Evolutionary conservation across 2,888 invertebrate species (phyloP).

Genomic region (Cactoblastis cactorum): DNA sequence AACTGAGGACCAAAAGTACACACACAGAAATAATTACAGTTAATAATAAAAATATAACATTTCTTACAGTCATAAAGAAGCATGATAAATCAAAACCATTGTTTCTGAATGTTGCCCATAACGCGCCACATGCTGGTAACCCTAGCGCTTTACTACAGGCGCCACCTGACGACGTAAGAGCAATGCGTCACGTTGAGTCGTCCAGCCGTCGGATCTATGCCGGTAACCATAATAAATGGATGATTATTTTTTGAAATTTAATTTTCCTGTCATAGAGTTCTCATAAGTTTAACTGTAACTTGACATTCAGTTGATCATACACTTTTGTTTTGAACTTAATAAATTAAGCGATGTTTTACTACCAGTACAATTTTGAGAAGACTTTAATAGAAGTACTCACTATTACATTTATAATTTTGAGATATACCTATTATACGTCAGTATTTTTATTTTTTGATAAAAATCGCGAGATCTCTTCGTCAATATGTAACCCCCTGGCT

Average conservation of each 20-base stretch:
- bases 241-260: background rate
- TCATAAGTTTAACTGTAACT: background rate
- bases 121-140: constrained; percentile 89
- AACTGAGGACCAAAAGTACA: too few relatives aligned
- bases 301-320: too few relatives aligned
- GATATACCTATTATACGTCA: too few relatives aligned
- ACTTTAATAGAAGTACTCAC: too few relatives aligned
- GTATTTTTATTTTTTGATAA: too few relatives aligned
- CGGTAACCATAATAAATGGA: background rate
- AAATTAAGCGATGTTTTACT: too few relatives aligned
- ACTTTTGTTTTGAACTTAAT: too few relatives aligned
- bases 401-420: too few relatives aligned
- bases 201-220: constrained; percentile 69
- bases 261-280: background rate
- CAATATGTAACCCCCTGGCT: too few relatives aligned
- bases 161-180: constrained; percentile 76
- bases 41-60: background rate
- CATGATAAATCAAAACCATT: constrained; percentile 82
- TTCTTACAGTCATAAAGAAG: constrained; percentile 68
- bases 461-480: too few relatives aligned
- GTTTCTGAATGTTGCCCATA: constrained; percentile 88
- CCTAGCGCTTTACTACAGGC: constrained; percentile 85
- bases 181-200: background rate
- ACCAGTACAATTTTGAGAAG: too few relatives aligned
- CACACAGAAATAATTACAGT: background rate